Evolutionary conservation across 2,888 invertebrate species (phyloP).

Genomic region (Amiota communis): DNA sequence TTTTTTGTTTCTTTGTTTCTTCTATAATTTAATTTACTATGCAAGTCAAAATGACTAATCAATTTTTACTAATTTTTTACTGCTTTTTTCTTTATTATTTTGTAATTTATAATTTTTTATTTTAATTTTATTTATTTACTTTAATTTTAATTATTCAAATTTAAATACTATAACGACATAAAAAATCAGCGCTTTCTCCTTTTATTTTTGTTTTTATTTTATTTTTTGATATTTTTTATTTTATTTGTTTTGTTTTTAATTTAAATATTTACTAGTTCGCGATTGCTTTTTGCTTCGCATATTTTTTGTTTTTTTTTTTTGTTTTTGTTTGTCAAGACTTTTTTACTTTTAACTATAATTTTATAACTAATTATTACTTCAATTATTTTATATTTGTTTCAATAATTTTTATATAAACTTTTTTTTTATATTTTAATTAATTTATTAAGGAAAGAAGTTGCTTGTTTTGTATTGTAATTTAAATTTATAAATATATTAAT

Average conservation of each 20-base stretch:
- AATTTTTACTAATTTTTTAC: conserved; percentile 58
- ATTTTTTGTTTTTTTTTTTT: conserved; percentile 38
- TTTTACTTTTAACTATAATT: conserved; percentile 57
- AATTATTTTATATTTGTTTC: no score
- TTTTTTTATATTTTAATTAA: conserved; percentile 57
- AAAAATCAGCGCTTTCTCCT: conserved; percentile 68
- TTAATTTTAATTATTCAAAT: conserved; percentile 62
- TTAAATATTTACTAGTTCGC: conserved; percentile 63
- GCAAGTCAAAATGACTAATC: conserved; percentile 66
- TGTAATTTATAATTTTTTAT: conserved; percentile 34
- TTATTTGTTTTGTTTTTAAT: conserved; percentile 46
- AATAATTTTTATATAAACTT: no score
- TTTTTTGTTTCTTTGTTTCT: conserved; percentile 47
- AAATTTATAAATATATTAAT: conserved; percentile 52
- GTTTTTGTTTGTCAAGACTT: neutral
- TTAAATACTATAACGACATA: conserved; percentile 71
- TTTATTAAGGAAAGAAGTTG: conserved; percentile 47
- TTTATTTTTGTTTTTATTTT: conserved; percentile 43
- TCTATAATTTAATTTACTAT: conserved; percentile 66
- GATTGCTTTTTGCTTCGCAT: conserved; percentile 47
- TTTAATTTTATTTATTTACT: conserved; percentile 42
- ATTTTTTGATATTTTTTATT: conserved; percentile 41
- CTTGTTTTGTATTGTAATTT: conserved; percentile 44
- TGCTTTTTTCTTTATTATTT: conserved; percentile 37
- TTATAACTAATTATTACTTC: conserved; percentile 60